A percentile compares a stretch with the other conserved stretches of the same genome.
Conservation (phyloP, 2,797 vertebrate genomes). For the Holocentrus rufus region DNA sequence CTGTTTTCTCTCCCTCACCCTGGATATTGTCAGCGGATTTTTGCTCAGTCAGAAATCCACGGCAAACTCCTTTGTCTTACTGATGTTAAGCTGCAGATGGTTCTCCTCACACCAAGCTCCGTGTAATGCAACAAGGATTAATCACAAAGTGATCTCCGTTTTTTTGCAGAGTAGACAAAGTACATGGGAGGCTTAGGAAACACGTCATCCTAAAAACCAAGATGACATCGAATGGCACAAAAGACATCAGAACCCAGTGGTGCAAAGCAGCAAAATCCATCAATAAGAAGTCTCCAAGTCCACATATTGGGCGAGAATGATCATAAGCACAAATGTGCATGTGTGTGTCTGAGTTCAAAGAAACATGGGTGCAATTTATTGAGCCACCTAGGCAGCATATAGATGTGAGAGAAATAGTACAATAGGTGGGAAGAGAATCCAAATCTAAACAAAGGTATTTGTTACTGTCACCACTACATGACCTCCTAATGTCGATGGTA, state of each 20-base stretch:
- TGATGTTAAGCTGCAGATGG: neutral
- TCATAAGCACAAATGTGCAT: neutral
- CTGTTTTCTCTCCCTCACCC: no score
- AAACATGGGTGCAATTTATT: neutral
- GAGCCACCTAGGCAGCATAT: neutral
- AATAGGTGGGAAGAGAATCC: no score
- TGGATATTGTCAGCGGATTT: no score
- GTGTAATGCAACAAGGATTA: neutral
- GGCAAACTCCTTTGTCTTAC: no score
- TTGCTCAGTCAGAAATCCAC: no score
- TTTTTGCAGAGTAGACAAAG: neutral
- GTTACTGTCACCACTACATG: neutral
- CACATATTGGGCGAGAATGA: neutral
- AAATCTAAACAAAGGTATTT: no score
- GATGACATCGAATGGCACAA: neutral
- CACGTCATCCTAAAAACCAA: neutral
- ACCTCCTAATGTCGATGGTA: neutral
- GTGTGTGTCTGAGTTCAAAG: neutral
- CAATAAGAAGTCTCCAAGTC: no score
- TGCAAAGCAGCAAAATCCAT: neutral
- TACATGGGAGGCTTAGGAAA: neutral
- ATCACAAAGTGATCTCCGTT: no score
- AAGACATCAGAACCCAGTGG: neutral
- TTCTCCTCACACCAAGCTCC: slow-evolving; percentile 3
- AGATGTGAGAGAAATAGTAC: neutral